A percentile compares a stretch with the other conserved stretches of the same genome.
Conservation (phyloP, 2,888 invertebrate genomes). For the Phytoseiulus persimilis region DNA sequence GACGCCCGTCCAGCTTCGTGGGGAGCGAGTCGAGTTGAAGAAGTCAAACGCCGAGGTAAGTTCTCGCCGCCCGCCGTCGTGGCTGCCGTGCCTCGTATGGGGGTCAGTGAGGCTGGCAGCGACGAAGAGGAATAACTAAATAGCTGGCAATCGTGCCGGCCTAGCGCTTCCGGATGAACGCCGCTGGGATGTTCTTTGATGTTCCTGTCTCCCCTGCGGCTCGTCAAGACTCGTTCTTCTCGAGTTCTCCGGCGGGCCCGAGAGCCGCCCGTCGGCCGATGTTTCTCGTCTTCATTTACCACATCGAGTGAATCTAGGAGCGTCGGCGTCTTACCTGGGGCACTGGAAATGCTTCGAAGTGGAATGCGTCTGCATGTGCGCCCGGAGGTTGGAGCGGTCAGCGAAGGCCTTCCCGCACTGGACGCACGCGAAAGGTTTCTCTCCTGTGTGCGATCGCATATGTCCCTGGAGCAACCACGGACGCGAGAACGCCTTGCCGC, state of each 20-base stretch:
- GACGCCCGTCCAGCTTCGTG: not conserved
- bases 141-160: conserved; percentile 34
- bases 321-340: conserved; percentile 49
- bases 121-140: conserved; percentile 37
- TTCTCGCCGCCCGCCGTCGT: not conserved
- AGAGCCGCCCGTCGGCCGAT: not conserved
- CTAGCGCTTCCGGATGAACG: conserved; percentile 7
- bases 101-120: not conserved
- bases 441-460: conserved; percentile 79
- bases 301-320: not conserved
- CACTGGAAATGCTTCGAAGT: conserved; percentile 81
- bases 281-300: not conserved
- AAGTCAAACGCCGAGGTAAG: not conserved
- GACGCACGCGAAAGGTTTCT: conserved; percentile 84
- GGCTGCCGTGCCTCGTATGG: not conserved
- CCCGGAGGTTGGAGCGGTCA: conserved; percentile 81
- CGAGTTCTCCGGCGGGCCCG: not conserved
- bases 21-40: not conserved
- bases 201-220: not conserved
- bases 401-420: conserved; percentile 91
- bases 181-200: conserved; percentile 35
- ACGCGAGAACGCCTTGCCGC: conserved; percentile 77
- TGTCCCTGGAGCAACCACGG: conserved; percentile 85
- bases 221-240: not conserved
- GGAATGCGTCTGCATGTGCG: conserved; percentile 91